Conservation (phyloP, 2,113 vertebrate species). For the Ictalurus punctatus region DNA sequence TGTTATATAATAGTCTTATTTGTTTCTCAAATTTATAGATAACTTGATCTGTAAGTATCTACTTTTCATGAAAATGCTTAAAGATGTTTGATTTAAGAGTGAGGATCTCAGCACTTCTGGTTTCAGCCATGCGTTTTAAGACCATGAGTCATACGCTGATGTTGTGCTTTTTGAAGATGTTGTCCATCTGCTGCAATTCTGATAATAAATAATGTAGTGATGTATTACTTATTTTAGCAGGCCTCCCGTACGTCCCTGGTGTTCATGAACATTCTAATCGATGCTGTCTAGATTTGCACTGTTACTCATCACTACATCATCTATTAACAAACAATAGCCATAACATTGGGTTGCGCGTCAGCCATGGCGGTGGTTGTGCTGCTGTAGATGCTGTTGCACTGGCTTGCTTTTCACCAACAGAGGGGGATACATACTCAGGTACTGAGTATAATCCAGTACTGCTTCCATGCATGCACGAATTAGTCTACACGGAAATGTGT, state of each 20-base stretch:
- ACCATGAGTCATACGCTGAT: constrained; percentile 28
- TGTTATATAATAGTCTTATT: background rate
- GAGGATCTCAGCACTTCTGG: background rate
- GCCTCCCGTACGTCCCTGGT: background rate
- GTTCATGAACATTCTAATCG: background rate
- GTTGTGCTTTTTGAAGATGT: background rate
- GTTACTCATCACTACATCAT: background rate
- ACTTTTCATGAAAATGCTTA: background rate
- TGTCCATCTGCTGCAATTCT: constrained; percentile 22
- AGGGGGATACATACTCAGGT: constrained; percentile 2
- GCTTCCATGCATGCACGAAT: background rate
- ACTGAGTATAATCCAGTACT: background rate
- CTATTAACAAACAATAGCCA: background rate
- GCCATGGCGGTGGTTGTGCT: too few relatives aligned
- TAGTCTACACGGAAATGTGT: background rate
- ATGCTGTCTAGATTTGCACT: background rate
- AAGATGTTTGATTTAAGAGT: background rate
- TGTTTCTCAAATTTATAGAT: background rate
- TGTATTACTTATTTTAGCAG: background rate
- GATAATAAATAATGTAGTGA: background rate
- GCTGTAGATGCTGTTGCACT: background rate
- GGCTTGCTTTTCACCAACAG: constrained; percentile 29
- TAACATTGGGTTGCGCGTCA: background rate
- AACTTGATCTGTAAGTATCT: too few relatives aligned
- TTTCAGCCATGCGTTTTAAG: constrained; percentile 3